These are phyloP conservation scores for Hydractinia echinata DNA, from an alignment of 30 jellyfish, hydroid and myxozoan species.

Conservation along the genomic window DNA sequence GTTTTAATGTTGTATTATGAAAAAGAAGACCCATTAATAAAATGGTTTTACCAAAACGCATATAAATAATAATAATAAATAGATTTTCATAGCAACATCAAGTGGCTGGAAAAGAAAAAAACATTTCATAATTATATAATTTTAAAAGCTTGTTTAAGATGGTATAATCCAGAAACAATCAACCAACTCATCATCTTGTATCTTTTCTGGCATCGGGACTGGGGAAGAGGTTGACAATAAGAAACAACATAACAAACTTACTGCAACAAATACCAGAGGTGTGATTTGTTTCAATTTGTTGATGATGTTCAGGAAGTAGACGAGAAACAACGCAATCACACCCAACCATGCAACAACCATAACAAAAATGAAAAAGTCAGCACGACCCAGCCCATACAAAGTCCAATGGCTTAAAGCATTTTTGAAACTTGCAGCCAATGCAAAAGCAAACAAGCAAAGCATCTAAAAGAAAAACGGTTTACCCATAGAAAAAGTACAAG, in stretches of 20 bases:
- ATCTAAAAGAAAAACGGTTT: background rate
- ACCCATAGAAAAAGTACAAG: background rate
- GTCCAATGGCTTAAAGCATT: background rate
- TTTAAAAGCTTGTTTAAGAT: too few relatives aligned
- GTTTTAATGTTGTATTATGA: too few relatives aligned
- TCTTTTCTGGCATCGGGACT: too few relatives aligned
- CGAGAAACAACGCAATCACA: background rate
- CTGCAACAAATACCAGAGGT: background rate
- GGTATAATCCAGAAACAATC: too few relatives aligned
- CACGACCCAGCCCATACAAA: background rate
- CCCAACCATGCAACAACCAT: constrained; percentile 6
- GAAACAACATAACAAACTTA: background rate
- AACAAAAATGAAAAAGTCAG: background rate
- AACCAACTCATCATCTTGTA: too few relatives aligned
- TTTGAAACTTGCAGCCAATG: background rate
- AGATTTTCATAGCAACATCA: too few relatives aligned
- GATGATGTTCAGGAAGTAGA: background rate
- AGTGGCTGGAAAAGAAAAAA: too few relatives aligned
- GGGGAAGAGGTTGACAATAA: background rate
- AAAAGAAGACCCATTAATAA: too few relatives aligned
- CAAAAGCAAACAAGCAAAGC: constrained; percentile 16
- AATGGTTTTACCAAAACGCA: too few relatives aligned
- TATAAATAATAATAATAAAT: too few relatives aligned
- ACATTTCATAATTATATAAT: too few relatives aligned
- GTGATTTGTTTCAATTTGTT: background rate